phyloP scores from a whole-genome alignment of 1,140 invertebrate species.

The Diorhabda elongata region DNA sequence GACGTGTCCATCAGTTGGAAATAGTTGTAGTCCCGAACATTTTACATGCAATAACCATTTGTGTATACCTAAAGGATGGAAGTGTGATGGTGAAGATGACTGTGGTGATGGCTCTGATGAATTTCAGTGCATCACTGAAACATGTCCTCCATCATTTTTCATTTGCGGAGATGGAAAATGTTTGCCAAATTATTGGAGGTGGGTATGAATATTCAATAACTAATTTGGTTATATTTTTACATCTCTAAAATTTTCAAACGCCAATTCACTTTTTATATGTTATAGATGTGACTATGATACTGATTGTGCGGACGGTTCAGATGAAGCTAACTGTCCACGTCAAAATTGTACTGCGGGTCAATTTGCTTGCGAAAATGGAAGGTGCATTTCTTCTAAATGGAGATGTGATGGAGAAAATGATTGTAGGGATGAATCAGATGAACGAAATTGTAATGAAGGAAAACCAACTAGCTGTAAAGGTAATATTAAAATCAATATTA shows the following conservation, averaged over 20 bases:
- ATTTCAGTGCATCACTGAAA: constrained; percentile 62
- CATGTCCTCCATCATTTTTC: constrained; percentile 67
- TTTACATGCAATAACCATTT: constrained; percentile 62
- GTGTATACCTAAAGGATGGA: constrained; percentile 65
- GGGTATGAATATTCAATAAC: constrained; percentile 5
- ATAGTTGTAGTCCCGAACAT: constrained; percentile 61
- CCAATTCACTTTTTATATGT: constrained; percentile 4
- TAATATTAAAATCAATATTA: constrained; percentile 7
- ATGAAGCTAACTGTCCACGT: constrained; percentile 52
- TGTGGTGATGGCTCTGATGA: constrained; percentile 79
- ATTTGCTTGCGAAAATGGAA: constrained; percentile 68
- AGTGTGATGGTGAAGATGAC: constrained; percentile 62
- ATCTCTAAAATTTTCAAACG: not conserved
- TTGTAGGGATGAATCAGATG: constrained; percentile 71
- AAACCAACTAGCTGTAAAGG: constrained; percentile 37
- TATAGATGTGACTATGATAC: constrained; percentile 57
- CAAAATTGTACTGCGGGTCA: constrained; percentile 61
- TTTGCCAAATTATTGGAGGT: constrained; percentile 44
- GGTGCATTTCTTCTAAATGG: constrained; percentile 75
- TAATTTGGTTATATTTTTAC: not conserved
- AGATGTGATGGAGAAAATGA: constrained; percentile 73
- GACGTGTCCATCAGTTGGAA: constrained; percentile 61
- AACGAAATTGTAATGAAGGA: constrained; percentile 49
- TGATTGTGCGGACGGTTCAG: constrained; percentile 60
- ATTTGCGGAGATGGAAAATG: constrained; percentile 61